phyloP scores from a whole-genome alignment of 1,140 invertebrate genomes.

The Tetramorium parvispinum region DNA sequence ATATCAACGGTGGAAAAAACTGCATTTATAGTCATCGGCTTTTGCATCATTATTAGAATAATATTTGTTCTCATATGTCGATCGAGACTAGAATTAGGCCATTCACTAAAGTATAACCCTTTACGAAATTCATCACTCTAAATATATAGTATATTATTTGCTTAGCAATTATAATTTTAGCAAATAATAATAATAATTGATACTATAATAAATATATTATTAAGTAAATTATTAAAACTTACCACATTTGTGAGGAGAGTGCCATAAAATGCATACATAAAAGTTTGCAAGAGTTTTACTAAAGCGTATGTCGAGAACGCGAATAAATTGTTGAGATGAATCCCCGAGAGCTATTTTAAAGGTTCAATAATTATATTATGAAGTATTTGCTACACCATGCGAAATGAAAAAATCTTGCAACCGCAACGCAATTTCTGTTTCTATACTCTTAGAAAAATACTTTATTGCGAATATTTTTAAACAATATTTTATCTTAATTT shows the following conservation, averaged over 20 bases:
- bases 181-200: no score
- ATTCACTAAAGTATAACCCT: background rate
- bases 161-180: no score
- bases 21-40: background rate
- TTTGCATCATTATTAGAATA: no score
- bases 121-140: background rate
- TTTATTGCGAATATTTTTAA: no score
- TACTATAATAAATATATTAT: no score
- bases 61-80: background rate
- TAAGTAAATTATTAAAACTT: no score
- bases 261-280: background rate
- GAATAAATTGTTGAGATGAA: no score
- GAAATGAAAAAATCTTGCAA: background rate
- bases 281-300: background rate
- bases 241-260: background rate
- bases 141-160: no score
- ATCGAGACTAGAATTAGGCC: background rate
- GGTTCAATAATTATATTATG: background rate
- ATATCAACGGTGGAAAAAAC: background rate
- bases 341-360: background rate
- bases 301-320: background rate
- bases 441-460: background rate
- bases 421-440: background rate
- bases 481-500: no score
- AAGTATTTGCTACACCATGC: no score